Conservation (phyloP, 1,140 invertebrate species). For the Camponotus pennsylvanicus region DNA sequence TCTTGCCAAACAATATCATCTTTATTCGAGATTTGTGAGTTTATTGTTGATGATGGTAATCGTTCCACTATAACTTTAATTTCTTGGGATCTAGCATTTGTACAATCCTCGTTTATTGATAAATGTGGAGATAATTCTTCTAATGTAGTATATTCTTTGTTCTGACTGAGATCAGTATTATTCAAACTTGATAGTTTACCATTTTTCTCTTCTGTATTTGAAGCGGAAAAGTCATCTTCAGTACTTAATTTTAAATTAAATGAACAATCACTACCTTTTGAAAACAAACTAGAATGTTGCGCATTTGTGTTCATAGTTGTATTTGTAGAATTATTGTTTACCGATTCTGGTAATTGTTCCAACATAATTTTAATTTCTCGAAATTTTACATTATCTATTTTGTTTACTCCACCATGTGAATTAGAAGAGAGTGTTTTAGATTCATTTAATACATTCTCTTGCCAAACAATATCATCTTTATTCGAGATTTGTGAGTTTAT, state of each 20-base stretch:
- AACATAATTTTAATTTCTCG: conserved; percentile 34
- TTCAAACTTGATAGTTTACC: background rate
- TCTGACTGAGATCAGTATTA: background rate
- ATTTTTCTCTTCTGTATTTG: background rate
- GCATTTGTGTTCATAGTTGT: background rate
- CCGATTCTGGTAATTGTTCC: conserved; percentile 3
- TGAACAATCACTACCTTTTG: background rate
- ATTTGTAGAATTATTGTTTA: background rate
- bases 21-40: background rate
- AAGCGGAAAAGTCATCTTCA: background rate
- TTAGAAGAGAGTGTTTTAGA: background rate
- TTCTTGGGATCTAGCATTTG: background rate
- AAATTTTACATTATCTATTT: background rate
- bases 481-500: background rate
- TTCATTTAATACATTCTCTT: background rate
- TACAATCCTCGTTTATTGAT: background rate
- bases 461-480: background rate
- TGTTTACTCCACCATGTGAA: background rate
- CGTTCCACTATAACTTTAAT: background rate
- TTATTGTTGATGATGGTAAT: background rate
- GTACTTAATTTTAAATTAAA: background rate
- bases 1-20: background rate
- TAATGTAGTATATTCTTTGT: background rate
- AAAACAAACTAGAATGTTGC: background rate
- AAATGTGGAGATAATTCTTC: background rate